These are phyloP conservation scores for Matsumyia berberina DNA, from an alignment of 2,888 invertebrate species.

Conservation along the genomic window DNA sequence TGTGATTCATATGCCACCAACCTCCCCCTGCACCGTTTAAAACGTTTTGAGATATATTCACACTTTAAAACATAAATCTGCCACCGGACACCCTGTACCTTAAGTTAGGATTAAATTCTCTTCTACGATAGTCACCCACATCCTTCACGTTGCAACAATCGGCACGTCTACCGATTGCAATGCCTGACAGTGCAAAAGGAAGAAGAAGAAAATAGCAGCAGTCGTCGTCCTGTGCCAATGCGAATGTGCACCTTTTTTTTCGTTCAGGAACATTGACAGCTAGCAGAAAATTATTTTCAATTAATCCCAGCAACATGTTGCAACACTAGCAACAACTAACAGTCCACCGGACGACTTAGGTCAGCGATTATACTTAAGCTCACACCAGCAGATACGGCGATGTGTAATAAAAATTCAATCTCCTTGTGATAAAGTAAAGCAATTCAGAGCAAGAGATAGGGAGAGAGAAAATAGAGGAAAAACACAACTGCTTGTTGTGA, in stretches of 20 bases:
- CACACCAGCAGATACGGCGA: constrained; percentile 24
- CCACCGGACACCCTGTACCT: too few relatives aligned
- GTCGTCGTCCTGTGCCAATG: constrained; percentile 1
- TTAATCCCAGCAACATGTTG: constrained; percentile 65
- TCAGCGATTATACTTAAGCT: constrained; percentile 59
- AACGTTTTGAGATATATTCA: too few relatives aligned
- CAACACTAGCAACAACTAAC: constrained; percentile 33
- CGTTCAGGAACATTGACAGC: constrained; percentile 55
- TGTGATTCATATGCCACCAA: too few relatives aligned
- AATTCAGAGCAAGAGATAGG: too few relatives aligned
- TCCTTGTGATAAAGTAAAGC: constrained; percentile 61
- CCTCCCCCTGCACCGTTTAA: too few relatives aligned
- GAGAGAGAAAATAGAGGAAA: constrained; percentile 2
- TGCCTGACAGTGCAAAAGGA: background rate
- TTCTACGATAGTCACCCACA: too few relatives aligned
- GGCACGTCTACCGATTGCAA: constrained; percentile 19
- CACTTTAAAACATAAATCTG: too few relatives aligned
- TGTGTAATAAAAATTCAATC: constrained; percentile 70
- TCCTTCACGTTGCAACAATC: background rate
- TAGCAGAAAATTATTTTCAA: constrained; percentile 62
- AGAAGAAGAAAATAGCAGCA: background rate
- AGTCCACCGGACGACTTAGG: constrained; percentile 36
- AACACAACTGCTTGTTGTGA: constrained; percentile 11
- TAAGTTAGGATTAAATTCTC: background rate
- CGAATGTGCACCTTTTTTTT: constrained; percentile 50